Conservation (phyloP, 35 echinoderm and acorn worm genomes). For the Heliocidaris tuberculata region DNA sequence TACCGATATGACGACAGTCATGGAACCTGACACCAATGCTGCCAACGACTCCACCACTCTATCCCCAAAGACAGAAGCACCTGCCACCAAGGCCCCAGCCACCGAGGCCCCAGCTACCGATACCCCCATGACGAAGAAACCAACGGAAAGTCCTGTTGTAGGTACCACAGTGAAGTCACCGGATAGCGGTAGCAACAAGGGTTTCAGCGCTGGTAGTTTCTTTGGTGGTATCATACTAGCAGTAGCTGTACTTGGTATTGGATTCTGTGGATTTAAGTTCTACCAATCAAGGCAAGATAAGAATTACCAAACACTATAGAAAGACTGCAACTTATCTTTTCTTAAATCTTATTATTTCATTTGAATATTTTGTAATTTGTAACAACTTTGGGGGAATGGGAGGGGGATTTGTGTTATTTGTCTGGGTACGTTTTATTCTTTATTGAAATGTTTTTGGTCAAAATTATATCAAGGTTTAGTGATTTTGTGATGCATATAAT, state of each 20-base stretch:
- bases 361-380: not conserved
- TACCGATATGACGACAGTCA: not conserved
- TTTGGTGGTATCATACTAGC: constrained; percentile 30
- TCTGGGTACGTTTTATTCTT: not conserved
- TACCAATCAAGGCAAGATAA: constrained; percentile 41
- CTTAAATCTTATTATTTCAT: not conserved
- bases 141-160: not conserved
- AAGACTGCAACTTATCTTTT: not conserved
- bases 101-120: not conserved
- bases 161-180: not conserved
- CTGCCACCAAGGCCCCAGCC: not conserved
- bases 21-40: not conserved
- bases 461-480: not conserved
- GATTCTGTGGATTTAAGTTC: constrained; percentile 33
- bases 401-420: not conserved
- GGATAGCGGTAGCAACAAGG: not conserved
- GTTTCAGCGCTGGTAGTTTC: constrained; percentile 43
- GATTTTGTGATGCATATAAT: not conserved
- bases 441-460: not conserved
- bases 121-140: not conserved
- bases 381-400: not conserved
- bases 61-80: not conserved
- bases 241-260: constrained; percentile 19
- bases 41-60: not conserved
- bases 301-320: constrained; percentile 44